Base-by-base conservation (phyloP, 2,797 vertebrate genomes). In the Mormyrops attenuatus region DNA sequence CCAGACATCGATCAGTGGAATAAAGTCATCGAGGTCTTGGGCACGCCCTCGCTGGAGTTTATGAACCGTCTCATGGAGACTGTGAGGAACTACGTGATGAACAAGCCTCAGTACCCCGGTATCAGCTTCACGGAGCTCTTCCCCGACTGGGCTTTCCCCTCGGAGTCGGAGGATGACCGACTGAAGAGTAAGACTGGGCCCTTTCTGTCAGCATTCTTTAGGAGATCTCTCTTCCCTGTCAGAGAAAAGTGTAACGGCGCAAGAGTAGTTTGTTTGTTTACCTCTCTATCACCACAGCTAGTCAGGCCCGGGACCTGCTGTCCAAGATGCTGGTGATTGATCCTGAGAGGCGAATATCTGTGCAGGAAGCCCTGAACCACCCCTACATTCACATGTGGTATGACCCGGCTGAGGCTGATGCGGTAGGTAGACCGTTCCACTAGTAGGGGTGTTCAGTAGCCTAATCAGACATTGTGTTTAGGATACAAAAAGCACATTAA, bases 1-100 rank as follows among this genome's bases (percentile, higher is more conserved):
- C 90, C 96, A 99, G 98, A 99, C 95, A 99, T 99, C 94, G 98
- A 99, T 96, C 98, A 99, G 87, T 99, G 98, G 98, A 99, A 99
- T 95, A 99, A 99, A 94, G 98, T 99, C 91, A 99, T 99, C 92
- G 98, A 99, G 93, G 97, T 99, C 89, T 95, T 99, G 93, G 98
- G 98, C 94, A 99, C 98, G 1, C 98, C 98, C 3, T 97, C 96
- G 86, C 92, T 97, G 92, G 98, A 99, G 91, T 99, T 99, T 90
- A 99, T 99, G 98, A 98, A 98, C 96, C 97, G 98, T 91, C 95
- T 99, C 90, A 98, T 98, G 95, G 98, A 98, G 92, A 99, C 98
- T 0, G 98, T 99, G 92, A 97, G 98, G 93, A 99, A 99, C 95
- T 99, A 99, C 11, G 98, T 99, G 92, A 98, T 99, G 97, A 99